Percentiles rank a stretch among this genome's conserved stretches.
Evolutionary conservation across 2,888 invertebrate species (phyloP).

Genomic region (Pseudeuparius sepicola): DNA sequence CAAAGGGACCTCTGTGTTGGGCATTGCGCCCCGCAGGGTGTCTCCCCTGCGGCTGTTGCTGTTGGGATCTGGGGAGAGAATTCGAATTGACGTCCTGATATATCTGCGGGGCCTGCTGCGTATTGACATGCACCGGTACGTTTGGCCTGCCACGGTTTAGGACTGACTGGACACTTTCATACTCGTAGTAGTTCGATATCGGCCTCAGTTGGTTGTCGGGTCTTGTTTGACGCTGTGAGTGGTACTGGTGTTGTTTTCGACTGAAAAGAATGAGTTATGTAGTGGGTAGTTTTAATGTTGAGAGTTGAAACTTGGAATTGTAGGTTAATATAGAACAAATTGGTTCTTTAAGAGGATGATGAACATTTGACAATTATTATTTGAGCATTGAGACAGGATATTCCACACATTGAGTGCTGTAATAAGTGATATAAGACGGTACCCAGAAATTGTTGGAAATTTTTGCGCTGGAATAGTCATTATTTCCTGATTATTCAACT

Average conservation of each 20-base stretch:
- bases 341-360: no score
- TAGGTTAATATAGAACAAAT: no score
- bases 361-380: no score
- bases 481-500: no score
- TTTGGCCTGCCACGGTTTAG: constrained; percentile 25
- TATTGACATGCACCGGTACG: neutral
- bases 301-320: no score
- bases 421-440: no score
- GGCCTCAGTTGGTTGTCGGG: constrained; percentile 50
- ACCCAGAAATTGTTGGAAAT: no score
- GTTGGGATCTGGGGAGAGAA: constrained; percentile 30
- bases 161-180: constrained; percentile 65
- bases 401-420: no score
- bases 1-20: constrained; percentile 54
- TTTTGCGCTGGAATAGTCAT: no score
- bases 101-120: constrained; percentile 12
- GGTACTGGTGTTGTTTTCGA: constrained; percentile 58
- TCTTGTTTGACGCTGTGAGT: constrained; percentile 47
- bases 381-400: no score
- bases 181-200: constrained; percentile 76
- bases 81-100: constrained; percentile 34
- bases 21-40: no score
- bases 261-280: no score
- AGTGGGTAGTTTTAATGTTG: constrained; percentile 6
- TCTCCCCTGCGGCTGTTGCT: constrained; percentile 20